Base-by-base conservation (phyloP, 2,888 invertebrate species). In the Acanthococcus lagerstroemiae region DNA sequence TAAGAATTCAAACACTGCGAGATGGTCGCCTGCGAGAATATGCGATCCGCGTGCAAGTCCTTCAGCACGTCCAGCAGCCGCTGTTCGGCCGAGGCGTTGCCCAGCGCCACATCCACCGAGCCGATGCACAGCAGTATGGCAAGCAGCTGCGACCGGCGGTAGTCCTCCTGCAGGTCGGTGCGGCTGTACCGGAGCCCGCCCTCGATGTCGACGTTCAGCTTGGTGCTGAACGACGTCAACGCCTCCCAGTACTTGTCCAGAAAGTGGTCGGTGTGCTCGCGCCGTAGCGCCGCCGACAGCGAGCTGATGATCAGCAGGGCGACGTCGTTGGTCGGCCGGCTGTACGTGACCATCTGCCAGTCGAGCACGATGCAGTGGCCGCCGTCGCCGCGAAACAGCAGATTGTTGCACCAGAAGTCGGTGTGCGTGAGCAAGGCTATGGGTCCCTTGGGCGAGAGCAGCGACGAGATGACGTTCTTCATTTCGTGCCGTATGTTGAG, bases 341-440 rank as follows among this genome's bases (percentile, higher is more conserved):
- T 73, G 68, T 73, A 73, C 27, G 73, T 73, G 57, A 88, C 86
- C 88, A 89, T 88, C 78, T 89, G 89, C 88, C 88, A 89, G 74
- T 89, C 88, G 50, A 89, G 77, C 55, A 88, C 85, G 65, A 84
- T 81, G 73, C 88, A 89, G 68, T 82, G 80, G 19, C 75, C 75
- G 45, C 75, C 75, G 30, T 75, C 75, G 67, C 83, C 81, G 66
- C 80, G 78, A 72, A 89, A 87, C 68, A 88, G 78, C 17, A 88
- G 79, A 76, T 88, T 88, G 71, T 88, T 88, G 74, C 87, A 86
- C 89, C 89, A 89, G 75, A 89, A 89, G 74, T 89, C 89, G 0
- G 88, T 88, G 75, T 89, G 89, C 0, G 87, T 88, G 68, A 89
- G 84, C 5, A 88, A 79, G 0, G 88, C 86, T 72, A 84, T 76